phyloP scores from a whole-genome alignment of 2,113 vertebrate genomes.

The Gobius niger region DNA sequence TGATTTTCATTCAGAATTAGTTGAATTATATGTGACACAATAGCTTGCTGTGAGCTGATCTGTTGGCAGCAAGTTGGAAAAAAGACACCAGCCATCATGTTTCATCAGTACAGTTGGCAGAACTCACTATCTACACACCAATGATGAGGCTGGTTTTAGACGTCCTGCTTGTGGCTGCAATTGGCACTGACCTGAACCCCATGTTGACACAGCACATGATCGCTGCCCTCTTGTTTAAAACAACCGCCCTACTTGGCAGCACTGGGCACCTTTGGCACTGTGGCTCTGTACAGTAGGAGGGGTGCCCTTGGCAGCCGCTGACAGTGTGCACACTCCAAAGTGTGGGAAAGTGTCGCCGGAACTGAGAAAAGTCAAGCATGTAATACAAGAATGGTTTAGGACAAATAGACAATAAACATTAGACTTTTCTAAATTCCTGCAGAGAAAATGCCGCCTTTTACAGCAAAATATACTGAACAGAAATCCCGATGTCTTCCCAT shows the following conservation, averaged over 20 bases:
- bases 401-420: not conserved
- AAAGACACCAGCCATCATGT: constrained; percentile 13
- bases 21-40: not conserved
- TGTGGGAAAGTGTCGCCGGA: constrained; percentile 54
- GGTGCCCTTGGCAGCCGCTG: constrained; percentile 43
- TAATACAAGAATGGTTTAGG: not conserved
- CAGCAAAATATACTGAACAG: constrained; percentile 4
- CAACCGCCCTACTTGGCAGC: constrained; percentile 50
- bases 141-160: constrained; percentile 1
- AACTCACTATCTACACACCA: constrained; percentile 26
- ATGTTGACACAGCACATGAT: constrained; percentile 64
- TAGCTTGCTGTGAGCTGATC: constrained; percentile 24
- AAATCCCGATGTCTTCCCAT: not conserved
- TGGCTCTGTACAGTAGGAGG: constrained; percentile 14
- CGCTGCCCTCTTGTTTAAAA: constrained; percentile 45
- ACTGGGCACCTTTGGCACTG: constrained; percentile 48
- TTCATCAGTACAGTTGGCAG: constrained; percentile 47
- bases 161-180: constrained; percentile 6
- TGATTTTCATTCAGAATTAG: not conserved
- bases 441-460: not conserved
- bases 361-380: not conserved
- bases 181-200: constrained; percentile 29
- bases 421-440: not conserved
- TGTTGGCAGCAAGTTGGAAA: constrained; percentile 52
- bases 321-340: constrained; percentile 25